Evolutionary conservation across 2,113 vertebrate genomes (phyloP).

Genomic region (Oriolus oriolus): DNA sequence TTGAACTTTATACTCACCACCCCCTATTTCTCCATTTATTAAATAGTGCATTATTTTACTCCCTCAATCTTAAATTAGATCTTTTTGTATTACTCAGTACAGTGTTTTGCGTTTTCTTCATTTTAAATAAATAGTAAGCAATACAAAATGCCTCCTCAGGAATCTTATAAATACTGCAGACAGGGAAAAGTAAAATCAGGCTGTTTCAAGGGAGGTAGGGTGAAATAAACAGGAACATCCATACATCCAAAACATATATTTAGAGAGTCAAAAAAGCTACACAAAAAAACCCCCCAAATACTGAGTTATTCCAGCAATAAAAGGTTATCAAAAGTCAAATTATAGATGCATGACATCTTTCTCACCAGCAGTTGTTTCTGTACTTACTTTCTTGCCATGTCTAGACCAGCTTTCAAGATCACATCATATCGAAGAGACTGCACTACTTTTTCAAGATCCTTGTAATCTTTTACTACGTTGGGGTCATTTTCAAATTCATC

Average conservation of each 20-base stretch:
- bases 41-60: not conserved
- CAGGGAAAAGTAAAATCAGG: not conserved
- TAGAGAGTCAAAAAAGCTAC: not conserved
- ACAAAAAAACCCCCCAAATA: rapidly evolving
- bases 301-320: not conserved
- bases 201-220: not conserved
- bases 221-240: not conserved
- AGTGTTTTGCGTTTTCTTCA: not conserved
- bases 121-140: not conserved
- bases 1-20: not conserved
- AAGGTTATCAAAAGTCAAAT: not conserved
- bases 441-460: constrained; percentile 87
- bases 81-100: not conserved
- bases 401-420: constrained; percentile 87
- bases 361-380: not conserved
- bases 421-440: constrained; percentile 88
- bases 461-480: constrained; percentile 80
- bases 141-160: not conserved
- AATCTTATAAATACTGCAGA: not conserved
- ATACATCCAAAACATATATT: not conserved
- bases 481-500: constrained; percentile 76
- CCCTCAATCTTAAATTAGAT: not conserved
- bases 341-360: not conserved
- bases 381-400: constrained; percentile 91
- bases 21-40: not conserved